Conservation (phyloP, 2,888 invertebrate species). For the Philopedon plagiatum region DNA sequence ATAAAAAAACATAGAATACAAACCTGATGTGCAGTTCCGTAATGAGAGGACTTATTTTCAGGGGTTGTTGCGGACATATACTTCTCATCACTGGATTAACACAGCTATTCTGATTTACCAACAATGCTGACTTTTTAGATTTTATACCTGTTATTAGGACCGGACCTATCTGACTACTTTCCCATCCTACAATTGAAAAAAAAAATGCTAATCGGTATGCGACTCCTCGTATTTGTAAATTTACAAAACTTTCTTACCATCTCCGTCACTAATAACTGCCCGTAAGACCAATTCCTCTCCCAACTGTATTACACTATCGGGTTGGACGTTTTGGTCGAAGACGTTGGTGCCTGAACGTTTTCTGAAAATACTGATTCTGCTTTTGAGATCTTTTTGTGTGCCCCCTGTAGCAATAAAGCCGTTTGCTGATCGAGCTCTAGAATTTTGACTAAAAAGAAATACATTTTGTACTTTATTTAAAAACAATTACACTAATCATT, state of each 20-base stretch:
- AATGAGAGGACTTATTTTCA: constrained; percentile 65
- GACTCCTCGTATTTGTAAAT: not conserved
- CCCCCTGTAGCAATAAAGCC: constrained; percentile 71
- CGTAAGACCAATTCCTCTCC: constrained; percentile 74
- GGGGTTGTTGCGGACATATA: constrained; percentile 69
- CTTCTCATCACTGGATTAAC: constrained; percentile 68
- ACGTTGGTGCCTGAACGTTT: constrained; percentile 68
- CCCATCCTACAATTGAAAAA: constrained; percentile 68
- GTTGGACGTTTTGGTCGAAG: constrained; percentile 70
- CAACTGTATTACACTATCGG: constrained; percentile 71
- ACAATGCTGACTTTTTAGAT: constrained; percentile 62
- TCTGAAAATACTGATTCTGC: constrained; percentile 70
- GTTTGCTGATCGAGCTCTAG: constrained; percentile 63
- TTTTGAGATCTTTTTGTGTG: constrained; percentile 71
- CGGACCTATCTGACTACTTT: constrained; percentile 72
- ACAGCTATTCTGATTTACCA: constrained; percentile 70
- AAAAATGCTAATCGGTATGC: no score
- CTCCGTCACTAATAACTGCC: constrained; percentile 71
- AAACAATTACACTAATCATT: no score
- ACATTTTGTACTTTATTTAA: no score
- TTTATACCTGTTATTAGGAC: constrained; percentile 66
- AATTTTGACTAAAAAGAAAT: constrained; percentile 53
- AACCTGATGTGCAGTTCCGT: constrained; percentile 64
- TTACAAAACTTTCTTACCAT: constrained; percentile 67
- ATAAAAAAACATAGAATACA: no score